phyloP scores from a whole-genome alignment of 2,888 invertebrate genomes.

The Hartigia nigra region DNA sequence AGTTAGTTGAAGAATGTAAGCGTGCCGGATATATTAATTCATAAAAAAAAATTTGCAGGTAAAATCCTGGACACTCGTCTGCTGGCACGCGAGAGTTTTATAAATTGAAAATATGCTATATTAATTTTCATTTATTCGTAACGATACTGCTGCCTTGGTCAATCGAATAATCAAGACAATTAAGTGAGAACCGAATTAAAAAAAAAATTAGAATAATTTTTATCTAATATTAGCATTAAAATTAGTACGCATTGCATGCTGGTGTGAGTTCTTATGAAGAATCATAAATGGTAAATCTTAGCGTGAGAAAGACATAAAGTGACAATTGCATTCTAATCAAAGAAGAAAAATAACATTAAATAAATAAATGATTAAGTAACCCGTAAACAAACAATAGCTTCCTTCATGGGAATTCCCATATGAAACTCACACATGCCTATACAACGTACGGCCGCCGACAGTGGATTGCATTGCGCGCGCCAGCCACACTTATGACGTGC shows the following conservation, averaged over 20 bases:
- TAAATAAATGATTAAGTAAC: slow-evolving; percentile 14
- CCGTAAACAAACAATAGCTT: slow-evolving; percentile 24
- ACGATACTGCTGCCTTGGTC: background rate
- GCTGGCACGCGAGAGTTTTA: background rate
- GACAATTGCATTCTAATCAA: background rate
- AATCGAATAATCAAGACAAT: background rate
- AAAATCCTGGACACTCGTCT: background rate
- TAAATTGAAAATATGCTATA: background rate
- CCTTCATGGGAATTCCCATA: slow-evolving; percentile 40
- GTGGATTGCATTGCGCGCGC: slow-evolving; percentile 48
- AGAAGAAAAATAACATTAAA: background rate
- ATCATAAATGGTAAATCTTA: background rate
- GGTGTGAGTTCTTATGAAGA: background rate
- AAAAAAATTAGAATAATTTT: background rate
- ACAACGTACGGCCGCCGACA: background rate
- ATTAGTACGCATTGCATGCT: background rate
- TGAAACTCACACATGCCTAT: slow-evolving; percentile 19
- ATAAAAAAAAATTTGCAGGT: background rate
- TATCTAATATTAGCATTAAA: background rate
- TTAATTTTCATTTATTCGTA: background rate
- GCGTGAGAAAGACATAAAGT: background rate
- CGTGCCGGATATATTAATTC: background rate
- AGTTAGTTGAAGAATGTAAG: slow-evolving; percentile 17
- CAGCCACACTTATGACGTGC: slow-evolving; percentile 57
- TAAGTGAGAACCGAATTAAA: background rate